Base-by-base conservation (phyloP, 2,113 vertebrate species). In the Scartelaos histophorus region DNA sequence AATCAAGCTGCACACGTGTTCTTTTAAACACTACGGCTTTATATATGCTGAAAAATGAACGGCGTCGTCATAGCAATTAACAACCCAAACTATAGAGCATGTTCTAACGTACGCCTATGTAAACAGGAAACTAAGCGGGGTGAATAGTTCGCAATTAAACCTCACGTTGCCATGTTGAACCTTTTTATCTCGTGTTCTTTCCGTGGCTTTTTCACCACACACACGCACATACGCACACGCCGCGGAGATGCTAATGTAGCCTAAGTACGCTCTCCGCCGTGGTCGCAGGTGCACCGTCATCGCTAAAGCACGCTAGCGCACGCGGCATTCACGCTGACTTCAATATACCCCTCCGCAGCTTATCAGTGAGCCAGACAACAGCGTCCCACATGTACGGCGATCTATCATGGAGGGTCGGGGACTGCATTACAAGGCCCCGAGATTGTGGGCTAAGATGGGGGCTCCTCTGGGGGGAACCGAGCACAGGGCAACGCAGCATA, bases 281-380 rank as follows among this genome's bases (percentile, higher is more conserved):
- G 60, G 60, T 35, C 35, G 29, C 60, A 62, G 13, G 22, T 4
- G 57, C 54, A 66, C 60, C 64, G 24, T 46, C 54, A 57, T 57
- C 25, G 15, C 64, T n/a, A 16, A 49, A 71, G 51, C 61, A 79
- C 60, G 51, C 57, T 58, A 13, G 46, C 57, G 22, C 64, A 53
- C 75, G 45, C 58, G 29, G 29, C 29, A 53, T 47, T 25, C 56
- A 57, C 25, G 6, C 25, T n/a, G 3, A 5, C 60, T 79, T 43
- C 5, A 65, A 69, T 78, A 53, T 17, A 54, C 51, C 13, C 76
- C 29, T 74, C 66, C 29, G 67, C 7, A 60, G 80, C 82, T 91
- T 90, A 92, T 91, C 88, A 82, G 84, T 25, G 61, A 85, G 79
- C 81, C 85, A 88, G 89, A 90, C 89, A 90, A 90, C 87, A 82